Evolutionary conservation across 2,888 invertebrate species (phyloP).

Genomic region (Cactoblastis cactorum): DNA sequence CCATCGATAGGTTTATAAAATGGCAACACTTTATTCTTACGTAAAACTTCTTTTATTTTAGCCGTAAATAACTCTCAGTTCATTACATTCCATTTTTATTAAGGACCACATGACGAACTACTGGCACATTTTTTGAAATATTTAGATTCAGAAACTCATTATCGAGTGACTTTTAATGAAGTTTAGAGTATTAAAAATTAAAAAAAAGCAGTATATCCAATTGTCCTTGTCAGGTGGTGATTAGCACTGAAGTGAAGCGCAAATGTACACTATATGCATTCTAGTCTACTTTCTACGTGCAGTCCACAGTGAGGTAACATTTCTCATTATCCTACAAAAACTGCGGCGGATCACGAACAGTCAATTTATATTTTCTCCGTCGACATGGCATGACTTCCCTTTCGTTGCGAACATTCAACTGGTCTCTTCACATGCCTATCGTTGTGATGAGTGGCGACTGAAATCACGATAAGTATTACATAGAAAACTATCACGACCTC

Average conservation of each 20-base stretch:
- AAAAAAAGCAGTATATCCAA: too few relatives aligned
- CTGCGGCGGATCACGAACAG: constrained; percentile 7
- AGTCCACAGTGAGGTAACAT: constrained; percentile 15
- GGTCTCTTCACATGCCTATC: constrained; percentile 14
- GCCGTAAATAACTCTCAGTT: too few relatives aligned
- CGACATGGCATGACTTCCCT: constrained; percentile 7
- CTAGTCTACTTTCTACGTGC: constrained; percentile 10
- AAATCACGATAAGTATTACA: background rate
- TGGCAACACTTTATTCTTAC: background rate
- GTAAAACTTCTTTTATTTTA: too few relatives aligned
- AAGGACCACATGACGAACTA: too few relatives aligned
- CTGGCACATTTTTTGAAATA: too few relatives aligned
- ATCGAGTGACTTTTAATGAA: too few relatives aligned
- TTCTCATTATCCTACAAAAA: constrained; percentile 10
- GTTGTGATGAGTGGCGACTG: background rate
- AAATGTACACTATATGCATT: background rate
- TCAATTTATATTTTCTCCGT: constrained; percentile 9
- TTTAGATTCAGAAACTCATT: too few relatives aligned
- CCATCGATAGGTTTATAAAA: background rate
- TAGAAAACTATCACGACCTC: background rate
- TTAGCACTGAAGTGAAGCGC: background rate
- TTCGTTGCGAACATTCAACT: background rate
- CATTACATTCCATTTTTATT: too few relatives aligned
- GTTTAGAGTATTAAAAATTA: too few relatives aligned
- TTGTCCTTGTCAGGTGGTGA: background rate